Percentiles rank a stretch among this genome's conserved stretches.
Conservation (phyloP, 2,797 vertebrate species). For the Nyctalus aviator region DNA sequence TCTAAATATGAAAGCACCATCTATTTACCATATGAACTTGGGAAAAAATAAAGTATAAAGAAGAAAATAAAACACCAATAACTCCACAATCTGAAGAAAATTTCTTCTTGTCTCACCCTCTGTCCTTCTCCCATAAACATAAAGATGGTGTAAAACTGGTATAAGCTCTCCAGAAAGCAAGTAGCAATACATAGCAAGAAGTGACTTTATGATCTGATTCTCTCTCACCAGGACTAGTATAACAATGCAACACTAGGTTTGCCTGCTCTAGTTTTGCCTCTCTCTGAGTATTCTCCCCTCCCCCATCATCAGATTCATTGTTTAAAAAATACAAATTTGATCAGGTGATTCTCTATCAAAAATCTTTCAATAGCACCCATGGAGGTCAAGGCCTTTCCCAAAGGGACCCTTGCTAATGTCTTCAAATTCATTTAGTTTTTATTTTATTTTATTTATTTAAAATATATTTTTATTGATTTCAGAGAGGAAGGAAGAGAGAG, state of each 20-base stretch:
- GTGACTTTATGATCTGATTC: neutral
- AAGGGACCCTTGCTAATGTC: neutral
- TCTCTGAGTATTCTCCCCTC: neutral
- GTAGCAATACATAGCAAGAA: neutral
- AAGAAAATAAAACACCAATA: conserved; percentile 49
- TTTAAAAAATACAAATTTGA: conserved; percentile 9
- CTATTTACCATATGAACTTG: conserved; percentile 24
- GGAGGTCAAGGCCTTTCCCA: neutral
- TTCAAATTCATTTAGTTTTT: neutral
- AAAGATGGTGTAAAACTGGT: neutral
- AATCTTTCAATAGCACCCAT: neutral
- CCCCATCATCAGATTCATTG: neutral
- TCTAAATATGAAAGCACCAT: conserved; percentile 34
- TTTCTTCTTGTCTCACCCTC: neutral
- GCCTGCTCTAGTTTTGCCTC: neutral
- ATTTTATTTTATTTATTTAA: no score
- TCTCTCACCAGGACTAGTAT: neutral
- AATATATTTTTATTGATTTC: no score
- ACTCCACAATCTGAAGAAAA: conserved; percentile 16
- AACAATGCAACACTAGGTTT: neutral
- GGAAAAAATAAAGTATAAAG: conserved; percentile 9
- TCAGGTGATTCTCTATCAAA: neutral
- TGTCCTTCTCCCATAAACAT: rapidly evolving
- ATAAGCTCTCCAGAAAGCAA: neutral
- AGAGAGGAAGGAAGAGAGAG: no score